Conservation (phyloP, 2,888 invertebrate species). For the Bimastos eiseni region DNA sequence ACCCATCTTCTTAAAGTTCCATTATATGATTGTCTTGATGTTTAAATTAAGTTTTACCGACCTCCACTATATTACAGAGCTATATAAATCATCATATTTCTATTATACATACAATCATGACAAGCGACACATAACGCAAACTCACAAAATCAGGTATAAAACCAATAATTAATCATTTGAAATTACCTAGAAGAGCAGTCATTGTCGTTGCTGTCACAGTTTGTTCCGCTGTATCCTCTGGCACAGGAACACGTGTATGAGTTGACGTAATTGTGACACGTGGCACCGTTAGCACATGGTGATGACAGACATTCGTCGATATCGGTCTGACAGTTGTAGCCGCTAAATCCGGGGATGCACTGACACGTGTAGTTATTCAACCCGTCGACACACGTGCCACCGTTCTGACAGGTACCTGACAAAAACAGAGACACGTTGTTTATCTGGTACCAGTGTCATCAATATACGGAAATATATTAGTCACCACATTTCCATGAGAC, state of each 20-base stretch:
- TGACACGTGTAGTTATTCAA: slow-evolving; percentile 48
- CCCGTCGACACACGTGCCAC: slow-evolving; percentile 81
- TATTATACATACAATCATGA: not conserved
- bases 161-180: not conserved
- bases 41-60: no score
- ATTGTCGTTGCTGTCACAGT: slow-evolving; percentile 90
- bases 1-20: no score
- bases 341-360: slow-evolving; percentile 54
- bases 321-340: slow-evolving; percentile 55
- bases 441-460: not conserved
- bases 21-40: no score
- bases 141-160: not conserved
- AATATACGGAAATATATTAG: not conserved
- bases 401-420: slow-evolving; percentile 85
- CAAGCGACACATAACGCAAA: not conserved
- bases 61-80: no score
- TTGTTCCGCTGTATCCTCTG: slow-evolving; percentile 67
- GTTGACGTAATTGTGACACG: slow-evolving; percentile 90
- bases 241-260: slow-evolving; percentile 58
- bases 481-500: not conserved
- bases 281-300: slow-evolving; percentile 89
- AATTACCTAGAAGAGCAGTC: slow-evolving; percentile 71
- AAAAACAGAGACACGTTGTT: not conserved
- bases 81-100: no score
- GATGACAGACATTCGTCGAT: slow-evolving; percentile 67